Conservation (phyloP, 2,888 invertebrate species). For the Oscheius onirici region DNA sequence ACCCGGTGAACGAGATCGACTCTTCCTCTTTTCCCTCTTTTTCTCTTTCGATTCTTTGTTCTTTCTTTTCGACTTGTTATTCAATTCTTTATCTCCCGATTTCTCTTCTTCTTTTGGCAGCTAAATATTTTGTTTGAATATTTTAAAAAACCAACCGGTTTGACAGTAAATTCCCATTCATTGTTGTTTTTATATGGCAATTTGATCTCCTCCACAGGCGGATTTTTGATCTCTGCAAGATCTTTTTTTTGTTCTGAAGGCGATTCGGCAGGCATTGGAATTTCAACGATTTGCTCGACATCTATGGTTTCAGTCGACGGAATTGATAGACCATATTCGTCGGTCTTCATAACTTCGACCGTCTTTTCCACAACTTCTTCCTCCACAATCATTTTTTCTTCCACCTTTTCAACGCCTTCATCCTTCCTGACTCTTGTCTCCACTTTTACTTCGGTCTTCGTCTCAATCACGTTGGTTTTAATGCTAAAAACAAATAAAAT, state of each 20-base stretch:
- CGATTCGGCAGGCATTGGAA: too few species aligned
- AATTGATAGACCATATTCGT: too few species aligned
- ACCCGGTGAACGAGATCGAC: background rate
- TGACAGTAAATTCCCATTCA: constrained; percentile 11
- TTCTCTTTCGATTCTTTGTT: background rate
- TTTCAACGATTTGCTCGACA: too few species aligned
- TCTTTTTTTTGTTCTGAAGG: too few species aligned
- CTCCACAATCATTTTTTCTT: background rate
- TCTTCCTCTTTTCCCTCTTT: background rate
- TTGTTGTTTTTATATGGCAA: constrained; percentile 3
- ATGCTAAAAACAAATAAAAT: background rate
- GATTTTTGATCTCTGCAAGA: too few species aligned
- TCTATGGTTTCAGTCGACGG: too few species aligned
- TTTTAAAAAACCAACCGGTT: background rate
- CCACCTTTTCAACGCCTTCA: background rate
- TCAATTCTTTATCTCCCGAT: background rate
- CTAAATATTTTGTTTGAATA: background rate
- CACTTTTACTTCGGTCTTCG: background rate
- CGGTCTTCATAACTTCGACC: background rate
- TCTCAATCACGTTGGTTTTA: background rate
- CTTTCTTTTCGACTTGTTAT: background rate
- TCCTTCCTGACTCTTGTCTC: background rate
- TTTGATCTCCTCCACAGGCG: too few species aligned
- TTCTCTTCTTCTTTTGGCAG: constrained; percentile 3
- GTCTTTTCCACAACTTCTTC: background rate